These are phyloP conservation scores for Lumbricus terrestris DNA, from an alignment of 2,888 invertebrate genomes.

Conservation along the genomic window DNA sequence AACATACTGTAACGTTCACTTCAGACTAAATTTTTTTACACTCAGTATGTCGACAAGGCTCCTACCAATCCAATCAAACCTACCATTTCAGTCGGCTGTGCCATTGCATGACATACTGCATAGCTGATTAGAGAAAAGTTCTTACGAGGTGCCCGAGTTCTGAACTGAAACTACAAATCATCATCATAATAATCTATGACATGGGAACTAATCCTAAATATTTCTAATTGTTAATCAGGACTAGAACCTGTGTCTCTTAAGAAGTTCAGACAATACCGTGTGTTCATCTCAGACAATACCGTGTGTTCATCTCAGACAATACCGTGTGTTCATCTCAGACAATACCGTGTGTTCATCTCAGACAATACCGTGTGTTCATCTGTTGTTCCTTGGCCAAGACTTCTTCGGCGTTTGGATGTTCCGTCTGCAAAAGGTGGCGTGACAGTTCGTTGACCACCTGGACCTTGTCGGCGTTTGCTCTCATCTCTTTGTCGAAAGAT, in stretches of 20 bases:
- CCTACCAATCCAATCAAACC: too few relatives aligned
- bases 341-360: conserved; percentile 54
- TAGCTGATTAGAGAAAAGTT: background rate
- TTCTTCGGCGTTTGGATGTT: conserved; percentile 95
- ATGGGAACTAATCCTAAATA: background rate
- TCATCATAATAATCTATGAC: background rate
- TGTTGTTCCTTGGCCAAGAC: conserved; percentile 86
- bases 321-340: conserved; percentile 53
- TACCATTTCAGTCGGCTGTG: too few relatives aligned
- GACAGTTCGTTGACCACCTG: conserved; percentile 97
- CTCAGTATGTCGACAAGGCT: background rate
- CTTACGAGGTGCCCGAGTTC: background rate
- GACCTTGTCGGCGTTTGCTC: conserved; percentile 62
- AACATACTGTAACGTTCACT: background rate
- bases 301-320: conserved; percentile 55
- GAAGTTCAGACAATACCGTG: background rate
- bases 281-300: too few relatives aligned
- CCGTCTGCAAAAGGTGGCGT: conserved; percentile 90
- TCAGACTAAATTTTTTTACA: background rate
- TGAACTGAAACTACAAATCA: background rate
- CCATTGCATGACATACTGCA: too few relatives aligned
- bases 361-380: conserved; percentile 36
- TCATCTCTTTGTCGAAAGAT: conserved; percentile 94
- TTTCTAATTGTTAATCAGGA: background rate
- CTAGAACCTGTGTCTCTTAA: background rate